Base-by-base conservation (phyloP, 2,888 invertebrate genomes). In the Polydesmus complanatus region DNA sequence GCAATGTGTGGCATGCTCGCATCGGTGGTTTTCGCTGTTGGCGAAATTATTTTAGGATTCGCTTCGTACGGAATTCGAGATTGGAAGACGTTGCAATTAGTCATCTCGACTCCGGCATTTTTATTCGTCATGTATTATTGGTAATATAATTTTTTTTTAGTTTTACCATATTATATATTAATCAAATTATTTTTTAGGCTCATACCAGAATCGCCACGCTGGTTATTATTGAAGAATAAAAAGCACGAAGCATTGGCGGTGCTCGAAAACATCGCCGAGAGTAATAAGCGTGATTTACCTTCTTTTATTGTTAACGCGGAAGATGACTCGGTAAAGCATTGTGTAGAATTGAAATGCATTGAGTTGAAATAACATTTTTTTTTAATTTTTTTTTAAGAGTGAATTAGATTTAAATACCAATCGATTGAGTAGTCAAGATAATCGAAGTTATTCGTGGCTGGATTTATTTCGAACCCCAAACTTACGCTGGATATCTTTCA, bases 11-110 rank as follows among this genome's bases (percentile, higher is more conserved):
- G 82, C 2, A 82, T 84, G 18, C 68, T 83, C 0, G 85, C 84
- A 69, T 85, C 84, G 67, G 75, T 85, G 65, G 84, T 85, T 0
- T 86, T 83, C 69, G 83, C 83, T 67, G 68, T 85, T 26, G 86
- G 85, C 0, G 84, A 85, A 68, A 77, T 83, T 64, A 78, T 81
- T 0, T 70, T 86, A 61, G 78, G 82, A 48, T 70, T 80, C 0
- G 78, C 85, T 55, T 82, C 83, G 1, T 85, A 83, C 69, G 81
- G 76, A 64, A 75, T 84, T 23, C 78, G 84, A 1, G 78, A 82
- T 57, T 86, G 86, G 86, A 78, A 79, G 56, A 77, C 77, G 65
- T 81, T 83, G 61, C 85, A 86, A 70, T 73, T 86, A 56, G 80
- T 81, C 0, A 79, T 85, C 64, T 83, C 84, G 0, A 69, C 84